Evolutionary conservation across 2,113 vertebrate genomes (phyloP).

Genomic region (Channa argus): DNA sequence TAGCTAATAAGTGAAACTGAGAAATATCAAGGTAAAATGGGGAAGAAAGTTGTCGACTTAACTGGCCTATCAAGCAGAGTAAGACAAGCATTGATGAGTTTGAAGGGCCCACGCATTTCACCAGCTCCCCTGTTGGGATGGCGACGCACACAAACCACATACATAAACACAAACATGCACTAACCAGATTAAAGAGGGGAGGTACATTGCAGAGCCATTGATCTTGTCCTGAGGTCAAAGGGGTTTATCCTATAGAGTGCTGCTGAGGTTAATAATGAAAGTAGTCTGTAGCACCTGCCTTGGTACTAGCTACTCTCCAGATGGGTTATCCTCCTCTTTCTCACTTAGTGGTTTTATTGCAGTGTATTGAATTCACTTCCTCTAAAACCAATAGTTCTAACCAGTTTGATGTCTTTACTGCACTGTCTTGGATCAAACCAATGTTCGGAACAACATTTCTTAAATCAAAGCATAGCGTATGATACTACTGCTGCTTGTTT

Average conservation of each 20-base stretch:
- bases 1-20: slow-evolving; percentile 57
- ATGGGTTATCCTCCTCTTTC: slow-evolving; percentile 35
- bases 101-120: slow-evolving; percentile 66
- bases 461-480: slow-evolving; percentile 53
- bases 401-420: no score
- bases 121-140: slow-evolving; percentile 65
- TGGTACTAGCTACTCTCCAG: slow-evolving; percentile 39
- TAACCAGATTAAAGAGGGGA: slow-evolving; percentile 71
- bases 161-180: slow-evolving; percentile 53
- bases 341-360: no score
- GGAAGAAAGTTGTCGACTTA: slow-evolving; percentile 63
- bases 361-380: slow-evolving; percentile 22
- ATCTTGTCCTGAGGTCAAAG: slow-evolving; percentile 77
- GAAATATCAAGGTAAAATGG: slow-evolving; percentile 66
- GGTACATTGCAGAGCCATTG: slow-evolving; percentile 62
- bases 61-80: slow-evolving; percentile 37
- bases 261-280: slow-evolving; percentile 82
- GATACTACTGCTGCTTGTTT: background rate
- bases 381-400: background rate
- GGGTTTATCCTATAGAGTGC: slow-evolving; percentile 54
- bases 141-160: slow-evolving; percentile 37
- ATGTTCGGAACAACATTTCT: slow-evolving; percentile 25
- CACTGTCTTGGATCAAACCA: no score
- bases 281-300: slow-evolving; percentile 78
- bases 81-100: slow-evolving; percentile 33